These are phyloP conservation scores for Gouania willdenowi DNA, from an alignment of 2,797 vertebrate genomes.

Conservation along the genomic window DNA sequence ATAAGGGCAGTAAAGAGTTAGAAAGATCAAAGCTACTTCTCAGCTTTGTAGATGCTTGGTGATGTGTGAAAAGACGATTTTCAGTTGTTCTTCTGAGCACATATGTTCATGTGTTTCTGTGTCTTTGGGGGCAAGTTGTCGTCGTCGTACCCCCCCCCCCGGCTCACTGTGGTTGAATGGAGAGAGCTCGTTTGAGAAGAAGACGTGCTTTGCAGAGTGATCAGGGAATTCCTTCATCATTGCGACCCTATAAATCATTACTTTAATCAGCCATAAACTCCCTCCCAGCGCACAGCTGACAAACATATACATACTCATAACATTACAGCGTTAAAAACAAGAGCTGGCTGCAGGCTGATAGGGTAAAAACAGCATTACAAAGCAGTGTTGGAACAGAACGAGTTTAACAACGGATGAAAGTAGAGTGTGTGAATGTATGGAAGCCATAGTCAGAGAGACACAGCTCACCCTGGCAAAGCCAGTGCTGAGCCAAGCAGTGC, in stretches of 20 bases:
- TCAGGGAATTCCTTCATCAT: conserved; percentile 73
- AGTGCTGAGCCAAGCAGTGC: conserved; percentile 45
- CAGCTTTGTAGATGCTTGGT: neutral
- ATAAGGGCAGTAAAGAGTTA: conserved; percentile 5
- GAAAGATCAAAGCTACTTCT: conserved; percentile 3
- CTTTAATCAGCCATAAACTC: conserved; percentile 77
- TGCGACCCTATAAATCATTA: conserved; percentile 76
- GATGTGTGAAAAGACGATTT: conserved; percentile 6
- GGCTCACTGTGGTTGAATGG: conserved; percentile 40
- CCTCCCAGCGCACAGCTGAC: conserved; percentile 57
- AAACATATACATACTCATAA: conserved; percentile 42
- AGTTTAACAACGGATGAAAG: conserved; percentile 50
- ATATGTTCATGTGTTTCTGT: neutral
- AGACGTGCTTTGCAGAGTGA: conserved; percentile 66
- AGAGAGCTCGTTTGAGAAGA: conserved; percentile 64
- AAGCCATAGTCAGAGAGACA: conserved; percentile 28
- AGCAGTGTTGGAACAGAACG: conserved; percentile 27
- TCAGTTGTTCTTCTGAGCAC: neutral
- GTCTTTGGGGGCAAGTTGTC: neutral
- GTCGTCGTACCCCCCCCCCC: too few species aligned
- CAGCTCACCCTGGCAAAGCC: conserved; percentile 51
- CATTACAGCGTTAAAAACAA: conserved; percentile 28
- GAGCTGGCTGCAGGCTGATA: conserved; percentile 23
- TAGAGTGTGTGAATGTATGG: conserved; percentile 34
- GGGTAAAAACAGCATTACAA: conserved; percentile 50